Evolutionary conservation across 2,113 vertebrate genomes (phyloP), one percentile per base, ranked within the genome.

Genomic region (Phrynosoma blainvillii): DNA sequence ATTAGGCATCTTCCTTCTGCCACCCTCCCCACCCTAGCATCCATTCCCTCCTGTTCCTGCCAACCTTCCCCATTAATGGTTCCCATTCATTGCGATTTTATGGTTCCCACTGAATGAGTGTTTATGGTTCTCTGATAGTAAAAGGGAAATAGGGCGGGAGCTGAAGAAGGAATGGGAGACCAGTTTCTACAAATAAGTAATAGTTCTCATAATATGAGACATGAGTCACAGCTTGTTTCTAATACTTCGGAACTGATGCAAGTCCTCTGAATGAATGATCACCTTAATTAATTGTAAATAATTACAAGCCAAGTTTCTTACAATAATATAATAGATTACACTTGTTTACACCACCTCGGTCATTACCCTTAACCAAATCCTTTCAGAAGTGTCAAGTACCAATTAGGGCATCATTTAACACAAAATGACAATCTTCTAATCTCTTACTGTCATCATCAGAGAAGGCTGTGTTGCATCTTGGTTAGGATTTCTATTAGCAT

Each of bases 221-320:
- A 68, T 68, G 75, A n/a, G 32, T 85, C 84, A 85, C 25, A 47
- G 56, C 84, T 78, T 52, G 59, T 54, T 21, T 68, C 84, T 70
- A 70, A 36, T 36, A 36, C 27, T 32, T 8, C 5, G 70, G 42
- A 79, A 25, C 3, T 66, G 76, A 70, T 23, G 62, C 42, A 79
- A 79, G n/a, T 70, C 42, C 20, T 25, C 47, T 71, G 32, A 65
- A 47, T 86, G 76, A 54, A 21, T 70, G 65, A 54, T 86, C 42
- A 68, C 75, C 42, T 79, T n/a, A 47, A 86, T 78, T 79, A 75
- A 85, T 85, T 85, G 21, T 85, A 79, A 56, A 68, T 79, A 86
- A 86, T 68, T 77, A 62, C 56, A 66, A 66, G 2, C 16, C 25
- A 73, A 13, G 47, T 86, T 78, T 86, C 40, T 79, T 79, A 86